Base-by-base conservation (phyloP, 2,797 vertebrate genomes). In the Toxotes lorentzi region DNA sequence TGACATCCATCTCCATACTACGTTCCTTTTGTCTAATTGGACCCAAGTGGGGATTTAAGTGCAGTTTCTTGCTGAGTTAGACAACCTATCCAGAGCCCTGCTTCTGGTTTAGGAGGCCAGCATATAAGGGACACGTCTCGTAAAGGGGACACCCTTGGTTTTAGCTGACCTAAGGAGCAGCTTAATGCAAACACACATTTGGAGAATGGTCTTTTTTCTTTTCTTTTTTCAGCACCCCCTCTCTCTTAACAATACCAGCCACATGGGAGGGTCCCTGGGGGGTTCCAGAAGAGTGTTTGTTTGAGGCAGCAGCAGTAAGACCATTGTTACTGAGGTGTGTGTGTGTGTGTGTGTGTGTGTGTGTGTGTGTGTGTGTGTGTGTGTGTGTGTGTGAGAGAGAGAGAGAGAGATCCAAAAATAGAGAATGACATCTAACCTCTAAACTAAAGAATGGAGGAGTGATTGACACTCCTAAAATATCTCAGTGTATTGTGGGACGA, bases 281-380 rank as follows among this genome's bases (percentile, higher is more conserved):
- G 84, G 34, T 92, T 93, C 92, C 89, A 92, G 89, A 93, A 92
- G 80, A 88, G 86, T 82, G 89, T 93, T 93, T 94, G 91, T 92
- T 92, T 82, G 85, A 73, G 89, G 78, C 73, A 82, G 56, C 66
- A 77, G 79, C 72, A 84, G 67, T 66, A 86, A 86, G 71, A 78
- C 82, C 71, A 93, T 94, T 94, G 92, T 94, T 88, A 70, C 40
- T 61, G 73, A 63, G 34, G 61, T 58, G 76, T 66, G 70, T 69
- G 83, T 56, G 70, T 76, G 78, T 78, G 68, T 64, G 74, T 76
- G 85, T 78, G 73, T 58, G 70, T 73, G 74, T 64, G 56, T 54
- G 56, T 61, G 17, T 59, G 66, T 70, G 64, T 59, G 66, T 38
- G 67, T 8, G 35, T 14, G 56, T 30, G 73, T 51, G 71, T 69